These are phyloP conservation scores for Mormyrus hasselquistii DNA, from an alignment of 2,797 vertebrate species.

Conservation along the genomic window DNA sequence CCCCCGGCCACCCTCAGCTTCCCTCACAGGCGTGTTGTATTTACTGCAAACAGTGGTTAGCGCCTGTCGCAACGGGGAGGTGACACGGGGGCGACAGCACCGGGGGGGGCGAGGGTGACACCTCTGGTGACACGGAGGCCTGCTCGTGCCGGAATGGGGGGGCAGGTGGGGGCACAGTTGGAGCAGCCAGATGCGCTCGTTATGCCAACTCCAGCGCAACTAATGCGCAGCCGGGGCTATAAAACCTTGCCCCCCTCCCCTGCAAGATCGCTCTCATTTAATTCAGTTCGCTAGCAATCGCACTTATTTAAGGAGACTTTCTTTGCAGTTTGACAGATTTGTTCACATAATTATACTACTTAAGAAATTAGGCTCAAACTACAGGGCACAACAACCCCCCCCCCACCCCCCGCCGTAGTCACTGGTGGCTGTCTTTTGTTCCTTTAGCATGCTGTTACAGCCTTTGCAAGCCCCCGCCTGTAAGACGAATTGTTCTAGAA, in stretches of 20 bases:
- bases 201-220: neutral
- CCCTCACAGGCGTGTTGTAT: constrained; percentile 20
- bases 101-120: neutral
- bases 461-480: neutral
- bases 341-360: constrained; percentile 11
- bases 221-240: neutral
- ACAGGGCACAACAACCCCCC: neutral
- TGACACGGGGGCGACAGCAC: neutral
- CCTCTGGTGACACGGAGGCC: constrained; percentile 9
- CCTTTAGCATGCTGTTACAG: neutral
- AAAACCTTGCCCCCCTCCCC: neutral
- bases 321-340: constrained; percentile 8
- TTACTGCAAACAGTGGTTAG: constrained; percentile 26
- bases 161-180: constrained; percentile 3
- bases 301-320: constrained; percentile 2
- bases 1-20: neutral
- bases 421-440: neutral
- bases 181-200: constrained; percentile 12
- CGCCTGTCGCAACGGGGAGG: neutral
- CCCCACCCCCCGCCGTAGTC: neutral
- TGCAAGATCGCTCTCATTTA: neutral
- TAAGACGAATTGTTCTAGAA: constrained; percentile 1
- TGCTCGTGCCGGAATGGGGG: neutral
- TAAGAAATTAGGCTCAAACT: constrained; percentile 2
- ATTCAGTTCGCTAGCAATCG: neutral